These are phyloP conservation scores for Ernsta delagoae DNA, from an alignment of 2,888 invertebrate species.

Conservation along the genomic window DNA sequence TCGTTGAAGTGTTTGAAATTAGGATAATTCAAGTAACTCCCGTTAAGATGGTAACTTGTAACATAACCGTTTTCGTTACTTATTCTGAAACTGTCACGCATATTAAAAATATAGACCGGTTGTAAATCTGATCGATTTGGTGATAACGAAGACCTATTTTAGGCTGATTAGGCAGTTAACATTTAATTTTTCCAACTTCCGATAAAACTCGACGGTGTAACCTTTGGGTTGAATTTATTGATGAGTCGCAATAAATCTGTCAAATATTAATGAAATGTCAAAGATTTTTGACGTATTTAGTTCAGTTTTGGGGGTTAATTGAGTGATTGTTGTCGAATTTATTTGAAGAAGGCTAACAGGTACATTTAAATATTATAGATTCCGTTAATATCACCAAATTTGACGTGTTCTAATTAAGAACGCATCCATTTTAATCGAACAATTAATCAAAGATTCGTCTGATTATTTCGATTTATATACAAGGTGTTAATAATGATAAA, in stretches of 20 bases:
- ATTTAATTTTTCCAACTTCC: slow-evolving; percentile 31
- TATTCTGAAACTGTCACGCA: not conserved
- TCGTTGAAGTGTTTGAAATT: no score
- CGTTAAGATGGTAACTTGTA: no score
- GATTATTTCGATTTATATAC: not conserved
- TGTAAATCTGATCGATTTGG: slow-evolving; percentile 20
- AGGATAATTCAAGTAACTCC: no score
- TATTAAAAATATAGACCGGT: slow-evolving; percentile 15
- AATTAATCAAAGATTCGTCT: slow-evolving; percentile 13
- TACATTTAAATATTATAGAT: slow-evolving; percentile 32
- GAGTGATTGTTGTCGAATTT: slow-evolving; percentile 39
- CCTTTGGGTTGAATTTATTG: slow-evolving; percentile 30
- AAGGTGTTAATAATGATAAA: no score
- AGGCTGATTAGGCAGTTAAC: slow-evolving; percentile 33
- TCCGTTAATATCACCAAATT: no score
- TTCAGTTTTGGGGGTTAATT: slow-evolving; percentile 39
- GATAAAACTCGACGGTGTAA: slow-evolving; percentile 19
- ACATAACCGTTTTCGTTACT: no score
- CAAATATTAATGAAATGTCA: slow-evolving; percentile 40
- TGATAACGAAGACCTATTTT: slow-evolving; percentile 18
- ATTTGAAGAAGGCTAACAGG: slow-evolving; percentile 44
- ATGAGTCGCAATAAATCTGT: slow-evolving; percentile 39
- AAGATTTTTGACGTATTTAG: slow-evolving; percentile 38
- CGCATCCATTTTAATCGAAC: slow-evolving; percentile 3
- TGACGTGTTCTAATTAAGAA: slow-evolving; percentile 13